Evolutionary conservation across 1,140 invertebrate species (phyloP).

Genomic region (Drosophila kepulauana): DNA sequence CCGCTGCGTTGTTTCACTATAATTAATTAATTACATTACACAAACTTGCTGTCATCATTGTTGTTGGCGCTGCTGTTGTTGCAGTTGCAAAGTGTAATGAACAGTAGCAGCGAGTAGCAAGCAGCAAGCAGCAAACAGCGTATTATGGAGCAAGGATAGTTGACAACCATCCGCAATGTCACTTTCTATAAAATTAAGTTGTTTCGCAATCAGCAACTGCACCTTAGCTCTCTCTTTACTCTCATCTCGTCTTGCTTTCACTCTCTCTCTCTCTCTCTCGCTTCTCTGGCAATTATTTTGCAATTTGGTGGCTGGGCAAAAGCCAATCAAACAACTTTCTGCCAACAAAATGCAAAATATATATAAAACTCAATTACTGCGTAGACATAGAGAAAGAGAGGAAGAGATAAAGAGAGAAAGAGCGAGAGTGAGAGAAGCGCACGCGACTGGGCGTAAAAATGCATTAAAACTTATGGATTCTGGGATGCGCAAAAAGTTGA

Average conservation of each 20-base stretch:
- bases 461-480: slow-evolving; percentile 57
- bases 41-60: slow-evolving; percentile 78
- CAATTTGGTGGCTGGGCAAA: slow-evolving; percentile 72
- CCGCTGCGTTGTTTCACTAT: slow-evolving; percentile 69
- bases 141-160: slow-evolving; percentile 29
- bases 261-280: too few species aligned
- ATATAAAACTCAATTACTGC: slow-evolving; percentile 69
- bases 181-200: slow-evolving; percentile 79
- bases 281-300: slow-evolving; percentile 65
- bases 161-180: slow-evolving; percentile 60
- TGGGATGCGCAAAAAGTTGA: slow-evolving; percentile 31
- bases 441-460: slow-evolving; percentile 19
- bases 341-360: slow-evolving; percentile 74
- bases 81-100: slow-evolving; percentile 47
- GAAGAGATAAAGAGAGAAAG: not conserved
- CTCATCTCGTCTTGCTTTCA: not conserved
- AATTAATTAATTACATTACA: slow-evolving; percentile 83
- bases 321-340: slow-evolving; percentile 78
- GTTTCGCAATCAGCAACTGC: slow-evolving; percentile 66
- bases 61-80: slow-evolving; percentile 21
- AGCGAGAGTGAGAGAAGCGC: not conserved
- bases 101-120: slow-evolving; percentile 17
- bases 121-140: slow-evolving; percentile 3
- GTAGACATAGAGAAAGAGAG: slow-evolving; percentile 32
- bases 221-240: slow-evolving; percentile 14